Evolutionary conservation across 2,113 vertebrate species (phyloP), one percentile per base, ranked within the genome.

Genomic region (Pyrgilauda ruficollis): DNA sequence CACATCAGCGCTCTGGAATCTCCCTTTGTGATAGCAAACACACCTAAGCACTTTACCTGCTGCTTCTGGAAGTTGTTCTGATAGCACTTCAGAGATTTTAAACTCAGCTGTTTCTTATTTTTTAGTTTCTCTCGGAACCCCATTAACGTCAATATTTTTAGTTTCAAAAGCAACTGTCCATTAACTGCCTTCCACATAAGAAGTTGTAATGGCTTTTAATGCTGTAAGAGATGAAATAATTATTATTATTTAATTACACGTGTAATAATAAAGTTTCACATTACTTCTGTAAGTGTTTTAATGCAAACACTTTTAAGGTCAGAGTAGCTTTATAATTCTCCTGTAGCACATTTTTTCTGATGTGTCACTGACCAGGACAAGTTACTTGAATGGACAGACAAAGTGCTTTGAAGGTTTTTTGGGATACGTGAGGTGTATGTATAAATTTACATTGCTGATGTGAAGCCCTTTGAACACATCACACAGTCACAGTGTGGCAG

Each of bases 341-440:
- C 17, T 44, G 13, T 61, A 47, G 41, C 41, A 13, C 6, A 1
- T 39, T 46, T 74, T 76, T 43, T 58, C 13, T 53, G 33, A 21
- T 56, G 3, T 6, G 39, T 63, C 27, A 17, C 33, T 61, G 70
- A 50, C 33, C 15, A 79, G 47, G 15, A 31, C 35, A 21, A 73
- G 41, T 37, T 77, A 55, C 19, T 58, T 58, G 11, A 43, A 78
- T 1, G 1, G 18, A 33, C 17, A 61, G 5, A 22, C 7, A 55
- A 46, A 62, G 30, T 1, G 7, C 22, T 58, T 79, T 17, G 26
- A 61, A 61, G 4, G 1, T 31, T 31, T 78, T 64, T 56, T 52
- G 19, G 50, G 30, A 11, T 82, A 41, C 0, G 0, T 33, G 13
- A 17, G 8, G 15, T 35, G 24, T 19, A 47, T 58, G n/a, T 44